Evolutionary conservation across 2,888 invertebrate species (phyloP), one percentile per base, ranked within the genome.

Genomic region (Orgyia antiqua): DNA sequence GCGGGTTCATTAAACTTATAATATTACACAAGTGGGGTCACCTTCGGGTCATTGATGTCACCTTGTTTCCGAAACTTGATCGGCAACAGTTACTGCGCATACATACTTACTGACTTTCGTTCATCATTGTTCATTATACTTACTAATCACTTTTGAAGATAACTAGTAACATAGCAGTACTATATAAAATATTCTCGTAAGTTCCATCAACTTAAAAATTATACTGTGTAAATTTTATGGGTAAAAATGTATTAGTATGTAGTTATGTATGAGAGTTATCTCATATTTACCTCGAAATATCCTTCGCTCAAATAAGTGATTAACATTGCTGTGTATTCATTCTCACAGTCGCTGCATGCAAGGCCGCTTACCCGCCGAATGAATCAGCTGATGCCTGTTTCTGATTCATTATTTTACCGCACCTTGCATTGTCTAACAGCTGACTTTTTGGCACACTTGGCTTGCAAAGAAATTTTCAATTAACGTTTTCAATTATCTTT

Each of bases 21-120:
- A 56, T 57, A 58, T 58, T 54, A 59, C 55, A 52, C 59, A 46
- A 64, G 55, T 57, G 58, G 58, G 72, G 78, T 82, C 80, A 82
- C 82, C 80, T 82, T 78, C 56, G 58, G 79, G 79, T 76, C 79
- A 65, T 59, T 47, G 54, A 68, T 72, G 82, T 83, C 82, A 83
- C 83, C 79, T 84, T 83, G 74, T 60, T 78, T 68, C 76, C 67
- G 66, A 76, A 77, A 78, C 72, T 74, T 68, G 74, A 79, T 75
- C 71, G 68, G 67, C 73, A 66, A 69, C 71, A 68, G 59, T 73
- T 70, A 75, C 73, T 69, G 65, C 62, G 51, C 63, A 55, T 54
- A 55, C 57, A 54, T 62, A 61, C 61, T 62, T 57, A 53, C 58
- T 55, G 62, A 57, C 60, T 67, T 72, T 69, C 69, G 68, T 72